These are phyloP conservation scores for Microctonus brassicae DNA, from an alignment of 2,888 invertebrate genomes.

Conservation along the genomic window DNA sequence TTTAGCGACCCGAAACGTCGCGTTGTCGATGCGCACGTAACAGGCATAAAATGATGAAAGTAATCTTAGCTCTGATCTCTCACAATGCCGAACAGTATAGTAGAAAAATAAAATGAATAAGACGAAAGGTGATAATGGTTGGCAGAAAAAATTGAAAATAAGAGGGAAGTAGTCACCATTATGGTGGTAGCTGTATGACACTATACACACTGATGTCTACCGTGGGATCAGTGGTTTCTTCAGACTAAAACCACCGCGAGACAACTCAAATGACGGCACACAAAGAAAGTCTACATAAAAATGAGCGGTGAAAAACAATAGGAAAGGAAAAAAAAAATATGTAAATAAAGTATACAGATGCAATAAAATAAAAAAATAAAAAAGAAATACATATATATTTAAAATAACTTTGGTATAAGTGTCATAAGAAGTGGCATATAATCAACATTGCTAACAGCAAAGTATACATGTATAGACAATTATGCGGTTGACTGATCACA, in stretches of 20 bases:
- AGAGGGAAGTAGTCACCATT: conserved; percentile 24
- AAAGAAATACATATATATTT: background rate
- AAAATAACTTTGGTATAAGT: conserved; percentile 26
- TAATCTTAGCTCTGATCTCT: conserved; percentile 59
- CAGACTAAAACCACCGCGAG: conserved; percentile 30
- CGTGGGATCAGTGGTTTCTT: conserved; percentile 51
- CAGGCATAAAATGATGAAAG: conserved; percentile 61
- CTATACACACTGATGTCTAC: conserved; percentile 47
- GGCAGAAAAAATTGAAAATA: background rate
- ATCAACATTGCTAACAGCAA: conserved; percentile 55
- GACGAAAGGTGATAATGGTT: background rate
- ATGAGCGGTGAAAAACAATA: conserved; percentile 2
- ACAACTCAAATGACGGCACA: conserved; percentile 37
- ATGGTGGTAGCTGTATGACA: conserved; percentile 33
- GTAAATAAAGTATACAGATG: background rate
- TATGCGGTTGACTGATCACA: conserved; percentile 27
- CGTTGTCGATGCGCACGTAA: conserved; percentile 52
- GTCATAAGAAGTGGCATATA: conserved; percentile 53
- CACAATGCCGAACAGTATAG: conserved; percentile 43
- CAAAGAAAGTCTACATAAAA: conserved; percentile 13
- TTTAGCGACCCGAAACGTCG: conserved; percentile 48
- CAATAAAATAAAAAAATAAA: no score
- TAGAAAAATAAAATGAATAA: conserved; percentile 29
- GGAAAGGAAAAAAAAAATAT: background rate
- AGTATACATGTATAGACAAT: conserved; percentile 29